Percentiles rank a stretch among this genome's conserved stretches.
Conservation (phyloP, 2,888 invertebrate species). For the Stenchaetothrips biformis region DNA sequence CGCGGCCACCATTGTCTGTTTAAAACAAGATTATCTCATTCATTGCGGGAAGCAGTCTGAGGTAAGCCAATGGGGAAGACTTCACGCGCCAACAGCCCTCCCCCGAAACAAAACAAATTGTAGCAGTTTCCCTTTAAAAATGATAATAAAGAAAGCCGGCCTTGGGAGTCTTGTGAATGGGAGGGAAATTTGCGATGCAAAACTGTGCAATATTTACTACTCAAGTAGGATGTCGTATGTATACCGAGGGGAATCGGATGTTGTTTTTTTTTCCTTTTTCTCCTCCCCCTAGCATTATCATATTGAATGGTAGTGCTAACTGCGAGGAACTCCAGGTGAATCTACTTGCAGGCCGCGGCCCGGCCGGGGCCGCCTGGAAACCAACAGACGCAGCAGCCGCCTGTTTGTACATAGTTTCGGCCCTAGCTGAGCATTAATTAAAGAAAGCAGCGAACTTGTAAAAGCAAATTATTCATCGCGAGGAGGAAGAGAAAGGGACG, state of each 20-base stretch:
- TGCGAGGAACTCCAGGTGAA: neutral
- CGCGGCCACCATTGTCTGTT: neutral
- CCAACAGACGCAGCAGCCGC: neutral
- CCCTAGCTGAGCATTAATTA: constrained; percentile 16
- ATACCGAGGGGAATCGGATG: neutral
- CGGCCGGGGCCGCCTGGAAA: neutral
- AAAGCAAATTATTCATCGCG: constrained; percentile 23
- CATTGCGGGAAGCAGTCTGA: neutral
- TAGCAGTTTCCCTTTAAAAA: too few relatives aligned
- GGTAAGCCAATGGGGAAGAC: neutral
- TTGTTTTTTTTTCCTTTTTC: neutral
- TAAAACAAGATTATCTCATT: neutral
- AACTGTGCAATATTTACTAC: neutral
- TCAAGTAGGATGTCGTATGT: neutral
- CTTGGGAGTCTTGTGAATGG: neutral
- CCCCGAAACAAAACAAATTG: neutral
- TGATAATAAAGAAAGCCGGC: too few relatives aligned
- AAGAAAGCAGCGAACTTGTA: constrained; percentile 21
- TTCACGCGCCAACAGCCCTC: neutral
- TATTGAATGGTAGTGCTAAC: constrained; percentile 6
- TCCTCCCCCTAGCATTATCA: neutral
- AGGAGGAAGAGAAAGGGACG: neutral
- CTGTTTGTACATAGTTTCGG: constrained; percentile 21
- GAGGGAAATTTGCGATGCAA: neutral
- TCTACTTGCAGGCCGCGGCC: neutral